Conservation (phyloP, 2,888 invertebrate species). For the Scaptomyza parva region DNA sequence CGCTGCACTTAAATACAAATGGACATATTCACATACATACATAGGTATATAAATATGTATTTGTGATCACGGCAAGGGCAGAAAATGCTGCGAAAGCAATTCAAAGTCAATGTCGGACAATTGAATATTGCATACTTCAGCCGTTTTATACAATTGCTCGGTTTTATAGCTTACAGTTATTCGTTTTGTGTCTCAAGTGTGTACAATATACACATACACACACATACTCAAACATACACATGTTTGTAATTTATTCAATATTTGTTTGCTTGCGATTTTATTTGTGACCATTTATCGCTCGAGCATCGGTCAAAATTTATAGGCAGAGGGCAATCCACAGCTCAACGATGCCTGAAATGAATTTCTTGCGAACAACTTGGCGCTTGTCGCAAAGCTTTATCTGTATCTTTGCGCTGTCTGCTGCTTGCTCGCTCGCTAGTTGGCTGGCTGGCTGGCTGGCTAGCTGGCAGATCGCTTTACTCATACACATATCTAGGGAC, state of each 20-base stretch:
- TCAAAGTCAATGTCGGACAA: slow-evolving; percentile 75
- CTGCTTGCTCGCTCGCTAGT: slow-evolving; percentile 24
- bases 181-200: slow-evolving; percentile 21
- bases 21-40: too few relatives aligned
- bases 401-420: slow-evolving; percentile 42
- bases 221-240: not conserved
- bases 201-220: not conserved
- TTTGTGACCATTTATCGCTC: slow-evolving; percentile 57
- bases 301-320: slow-evolving; percentile 65
- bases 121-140: slow-evolving; percentile 59
- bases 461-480: slow-evolving; percentile 51
- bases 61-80: slow-evolving; percentile 29
- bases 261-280: slow-evolving; percentile 43
- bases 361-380: slow-evolving; percentile 54
- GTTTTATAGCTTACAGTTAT: slow-evolving; percentile 48
- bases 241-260: slow-evolving; percentile 29
- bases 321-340: slow-evolving; percentile 51
- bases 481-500: slow-evolving; percentile 25
- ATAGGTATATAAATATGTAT: not conserved
- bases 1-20: slow-evolving; percentile 38
- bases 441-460: slow-evolving; percentile 23
- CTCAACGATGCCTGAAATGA: slow-evolving; percentile 73
- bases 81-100: slow-evolving; percentile 31
- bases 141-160: slow-evolving; percentile 54
- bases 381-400: slow-evolving; percentile 34